Evolutionary conservation across 1,140 invertebrate genomes (phyloP).

Genomic region (Pollicipes pollicipes): DNA sequence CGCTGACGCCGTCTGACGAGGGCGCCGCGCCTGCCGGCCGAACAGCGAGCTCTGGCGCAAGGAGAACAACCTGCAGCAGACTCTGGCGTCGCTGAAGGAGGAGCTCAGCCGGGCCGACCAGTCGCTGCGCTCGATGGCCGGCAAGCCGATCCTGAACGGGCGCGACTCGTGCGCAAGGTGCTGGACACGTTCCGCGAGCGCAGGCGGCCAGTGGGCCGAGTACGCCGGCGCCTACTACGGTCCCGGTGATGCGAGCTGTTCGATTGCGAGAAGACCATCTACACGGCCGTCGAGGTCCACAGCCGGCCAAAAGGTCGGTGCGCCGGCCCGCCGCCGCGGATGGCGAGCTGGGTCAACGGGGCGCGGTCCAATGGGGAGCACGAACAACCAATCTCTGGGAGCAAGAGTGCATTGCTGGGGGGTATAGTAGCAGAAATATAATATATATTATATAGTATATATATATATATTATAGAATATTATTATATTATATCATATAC

Average conservation of each 20-base stretch:
- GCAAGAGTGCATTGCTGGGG: too few relatives aligned
- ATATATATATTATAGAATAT: too few relatives aligned
- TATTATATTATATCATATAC: too few relatives aligned
- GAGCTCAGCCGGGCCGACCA: constrained; percentile 91
- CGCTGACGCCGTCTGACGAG: not conserved
- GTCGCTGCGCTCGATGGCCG: constrained; percentile 82
- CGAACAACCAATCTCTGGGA: too few relatives aligned
- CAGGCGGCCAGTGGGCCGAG: constrained; percentile 53
- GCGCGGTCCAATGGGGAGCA: too few relatives aligned
- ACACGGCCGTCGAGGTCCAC: constrained; percentile 98
- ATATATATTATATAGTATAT: too few relatives aligned
- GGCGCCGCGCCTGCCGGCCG: not conserved
- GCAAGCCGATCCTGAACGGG: constrained; percentile 90
- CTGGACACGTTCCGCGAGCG: constrained; percentile 68
- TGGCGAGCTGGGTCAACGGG: too few relatives aligned
- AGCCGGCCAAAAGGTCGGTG: constrained; percentile 80
- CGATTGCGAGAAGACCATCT: constrained; percentile 89
- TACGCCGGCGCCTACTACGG: constrained; percentile 81
- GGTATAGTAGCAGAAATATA: too few relatives aligned
- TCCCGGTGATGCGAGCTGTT: constrained; percentile 95
- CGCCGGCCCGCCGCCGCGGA: too few relatives aligned
- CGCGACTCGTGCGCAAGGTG: constrained; percentile 90
- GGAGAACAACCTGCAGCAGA: constrained; percentile 85
- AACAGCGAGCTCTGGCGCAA: constrained; percentile 78
- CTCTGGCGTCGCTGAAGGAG: constrained; percentile 75